These are phyloP conservation scores for Periphyllus acericola DNA, from an alignment of 2,888 invertebrate species.

Conservation along the genomic window DNA sequence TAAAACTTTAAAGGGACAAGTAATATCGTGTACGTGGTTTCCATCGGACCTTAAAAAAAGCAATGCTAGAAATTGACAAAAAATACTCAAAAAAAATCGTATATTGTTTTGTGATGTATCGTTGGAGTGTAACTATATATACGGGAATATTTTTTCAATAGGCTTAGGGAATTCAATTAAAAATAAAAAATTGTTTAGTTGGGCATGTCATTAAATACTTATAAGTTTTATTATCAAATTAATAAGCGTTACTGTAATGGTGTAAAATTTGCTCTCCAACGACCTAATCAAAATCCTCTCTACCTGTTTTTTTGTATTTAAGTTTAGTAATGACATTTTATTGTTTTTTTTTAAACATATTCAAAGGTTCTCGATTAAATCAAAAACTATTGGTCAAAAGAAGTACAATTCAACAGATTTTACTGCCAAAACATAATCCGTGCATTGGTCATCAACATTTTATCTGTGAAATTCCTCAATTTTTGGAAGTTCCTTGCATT, in stretches of 20 bases:
- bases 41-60: not conserved
- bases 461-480: too few relatives aligned
- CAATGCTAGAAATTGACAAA: not conserved
- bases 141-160: not conserved
- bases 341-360: not conserved
- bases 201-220: too few relatives aligned
- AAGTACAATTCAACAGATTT: too few relatives aligned
- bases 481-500: too few relatives aligned
- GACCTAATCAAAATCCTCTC: not conserved
- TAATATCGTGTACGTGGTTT: not conserved
- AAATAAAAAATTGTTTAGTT: not conserved
- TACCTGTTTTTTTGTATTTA: not conserved
- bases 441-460: too few relatives aligned
- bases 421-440: too few relatives aligned
- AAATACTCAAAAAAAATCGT: not conserved
- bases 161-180: not conserved
- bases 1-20: conserved; percentile 41
- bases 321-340: too few relatives aligned
- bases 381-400: too few relatives aligned
- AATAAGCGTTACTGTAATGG: not conserved
- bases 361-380: too few relatives aligned
- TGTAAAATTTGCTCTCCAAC: not conserved
- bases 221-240: too few relatives aligned
- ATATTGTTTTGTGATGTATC: not conserved
- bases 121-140: not conserved